Evolutionary conservation across 2,888 invertebrate genomes (phyloP), one percentile per base, ranked within the genome.

Genomic region (Mimumesa dahlbomi): DNA sequence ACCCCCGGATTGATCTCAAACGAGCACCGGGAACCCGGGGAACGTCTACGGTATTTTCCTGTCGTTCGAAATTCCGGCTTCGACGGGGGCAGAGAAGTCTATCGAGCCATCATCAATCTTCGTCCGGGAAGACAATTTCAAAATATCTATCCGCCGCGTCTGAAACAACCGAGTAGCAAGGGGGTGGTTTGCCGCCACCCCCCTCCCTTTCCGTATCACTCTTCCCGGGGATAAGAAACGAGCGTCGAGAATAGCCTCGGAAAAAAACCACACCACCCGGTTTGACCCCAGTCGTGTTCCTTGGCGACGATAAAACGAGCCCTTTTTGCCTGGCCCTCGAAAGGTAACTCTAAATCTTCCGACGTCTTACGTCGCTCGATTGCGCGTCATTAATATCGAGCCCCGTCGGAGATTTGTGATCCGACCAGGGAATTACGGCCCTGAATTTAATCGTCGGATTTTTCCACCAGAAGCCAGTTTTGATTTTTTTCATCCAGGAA

Each of bases 331-430:
- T 53, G 9, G 40, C 18, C 40, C 4, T 36, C 40, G 14, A 25
- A 4, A 13, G 6, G 21, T n/a, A 6, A 19, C 11, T 62, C 58
- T 67, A 77, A 77, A 74, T 75, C 62, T 69, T 63, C 42, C 7
- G 59, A 22, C 62, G 43, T 68, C 71, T 71, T 54, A 59, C 75
- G 42, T n/a, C 46, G 43, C 64, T 77, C 65, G 65, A 71, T 62
- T 36, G 53, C 36, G 62, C 64, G 57, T 79, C 81, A 67, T 83
- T 83, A 82, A 81, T 79, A 82, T 81, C 70, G 68, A 75, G n/a
- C n/a, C n/a, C n/a, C n/a, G n/a, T n/a, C n/a, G n/a, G n/a, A 16
- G 19, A 42, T 18, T 42, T 42, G 18, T 16, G 16, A 16, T 42
- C 19, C 16, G 4, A 16, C 7, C 34, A 9, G 1, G 34, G 34